Evolutionary conservation across 1,140 invertebrate species (phyloP).

Genomic region (Cherax destructor): DNA sequence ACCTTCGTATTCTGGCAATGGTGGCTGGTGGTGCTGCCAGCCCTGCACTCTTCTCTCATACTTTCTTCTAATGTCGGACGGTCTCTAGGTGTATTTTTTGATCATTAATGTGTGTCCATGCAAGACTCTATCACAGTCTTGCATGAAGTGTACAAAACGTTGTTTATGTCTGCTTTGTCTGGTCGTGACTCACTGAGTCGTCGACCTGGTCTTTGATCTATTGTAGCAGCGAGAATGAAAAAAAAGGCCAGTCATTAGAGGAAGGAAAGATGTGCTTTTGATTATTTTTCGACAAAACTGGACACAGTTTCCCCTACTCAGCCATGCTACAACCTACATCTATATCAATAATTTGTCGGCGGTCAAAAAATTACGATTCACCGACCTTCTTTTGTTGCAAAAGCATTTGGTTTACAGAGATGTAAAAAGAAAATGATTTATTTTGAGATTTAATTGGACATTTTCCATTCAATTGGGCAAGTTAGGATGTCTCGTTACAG

Average conservation of each 20-base stretch:
- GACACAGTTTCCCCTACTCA: no score
- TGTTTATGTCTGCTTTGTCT: no score
- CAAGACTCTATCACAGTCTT: neutral
- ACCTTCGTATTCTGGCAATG: neutral
- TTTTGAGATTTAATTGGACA: no score
- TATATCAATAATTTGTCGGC: no score
- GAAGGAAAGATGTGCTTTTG: neutral
- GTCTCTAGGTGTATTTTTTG: constrained; percentile 40
- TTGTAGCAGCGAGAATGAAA: neutral
- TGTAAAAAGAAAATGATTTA: no score
- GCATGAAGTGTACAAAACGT: neutral
- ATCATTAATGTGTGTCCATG: constrained; percentile 27
- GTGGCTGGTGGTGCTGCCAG: neutral
- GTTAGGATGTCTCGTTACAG: no score
- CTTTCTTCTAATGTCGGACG: constrained; percentile 29
- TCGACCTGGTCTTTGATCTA: neutral
- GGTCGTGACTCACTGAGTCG: neutral
- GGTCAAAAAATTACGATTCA: no score
- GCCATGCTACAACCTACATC: no score
- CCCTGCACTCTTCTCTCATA: neutral
- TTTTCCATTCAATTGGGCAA: no score
- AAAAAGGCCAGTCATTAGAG: neutral
- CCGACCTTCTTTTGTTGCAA: no score
- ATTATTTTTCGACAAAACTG: neutral
- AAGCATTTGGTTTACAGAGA: no score